These are phyloP conservation scores for Arion vulgaris DNA, from an alignment of 1,140 invertebrate species.

Conservation along the genomic window DNA sequence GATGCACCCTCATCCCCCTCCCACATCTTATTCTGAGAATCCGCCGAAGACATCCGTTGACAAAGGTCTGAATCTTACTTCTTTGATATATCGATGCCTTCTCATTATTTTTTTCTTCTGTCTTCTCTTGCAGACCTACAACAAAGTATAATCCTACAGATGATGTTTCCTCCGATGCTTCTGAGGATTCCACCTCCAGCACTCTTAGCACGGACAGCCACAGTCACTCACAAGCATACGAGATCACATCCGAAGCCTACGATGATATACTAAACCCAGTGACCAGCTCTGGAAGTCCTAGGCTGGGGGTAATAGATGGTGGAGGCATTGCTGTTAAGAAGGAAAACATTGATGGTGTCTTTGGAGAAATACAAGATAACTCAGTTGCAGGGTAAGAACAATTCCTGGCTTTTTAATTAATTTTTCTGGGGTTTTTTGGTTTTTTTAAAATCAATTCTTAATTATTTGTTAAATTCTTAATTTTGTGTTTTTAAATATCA, in stretches of 20 bases:
- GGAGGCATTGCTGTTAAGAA: slow-evolving; percentile 45
- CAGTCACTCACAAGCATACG: slow-evolving; percentile 27
- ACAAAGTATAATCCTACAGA: not conserved
- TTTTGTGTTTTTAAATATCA: too few relatives aligned
- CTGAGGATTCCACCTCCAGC: slow-evolving; percentile 6
- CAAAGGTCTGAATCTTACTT: too few relatives aligned
- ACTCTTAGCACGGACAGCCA: slow-evolving; percentile 39
- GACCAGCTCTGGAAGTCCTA: slow-evolving; percentile 52
- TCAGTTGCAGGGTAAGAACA: slow-evolving; percentile 51
- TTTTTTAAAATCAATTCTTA: too few relatives aligned
- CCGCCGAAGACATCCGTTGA: too few relatives aligned
- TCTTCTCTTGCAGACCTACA: not conserved
- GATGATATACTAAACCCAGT: slow-evolving; percentile 47
- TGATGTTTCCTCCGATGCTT: not conserved
- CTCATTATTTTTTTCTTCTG: too few relatives aligned
- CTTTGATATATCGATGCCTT: too few relatives aligned
- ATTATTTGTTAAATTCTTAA: too few relatives aligned
- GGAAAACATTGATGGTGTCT: slow-evolving; percentile 45
- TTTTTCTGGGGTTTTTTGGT: too few relatives aligned
- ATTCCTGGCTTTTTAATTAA: too few relatives aligned
- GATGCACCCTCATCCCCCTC: too few relatives aligned
- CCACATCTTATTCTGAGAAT: too few relatives aligned
- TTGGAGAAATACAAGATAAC: slow-evolving; percentile 44
- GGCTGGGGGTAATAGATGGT: slow-evolving; percentile 16
- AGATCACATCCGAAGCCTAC: slow-evolving; percentile 50